phyloP scores from a whole-genome alignment of 2,888 invertebrate species.

The Lasioglossum villosulum region DNA sequence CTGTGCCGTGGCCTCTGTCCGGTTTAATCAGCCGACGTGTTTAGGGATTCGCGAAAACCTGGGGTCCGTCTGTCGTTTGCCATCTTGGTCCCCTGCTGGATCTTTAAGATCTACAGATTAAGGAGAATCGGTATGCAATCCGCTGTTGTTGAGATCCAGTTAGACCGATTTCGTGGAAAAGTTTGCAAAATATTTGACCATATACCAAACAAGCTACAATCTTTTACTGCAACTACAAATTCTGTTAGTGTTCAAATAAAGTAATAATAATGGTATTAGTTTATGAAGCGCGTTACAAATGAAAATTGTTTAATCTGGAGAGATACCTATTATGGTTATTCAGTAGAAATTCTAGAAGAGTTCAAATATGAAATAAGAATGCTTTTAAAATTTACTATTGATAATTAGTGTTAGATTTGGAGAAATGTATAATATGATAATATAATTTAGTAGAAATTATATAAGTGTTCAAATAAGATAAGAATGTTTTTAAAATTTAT shows the following conservation, averaged over 20 bases:
- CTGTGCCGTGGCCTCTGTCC: slow-evolving; percentile 36
- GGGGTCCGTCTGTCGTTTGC: background rate
- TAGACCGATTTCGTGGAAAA: background rate
- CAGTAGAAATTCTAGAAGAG: too few species aligned
- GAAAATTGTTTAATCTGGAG: background rate
- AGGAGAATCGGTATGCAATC: background rate
- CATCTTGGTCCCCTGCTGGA: background rate
- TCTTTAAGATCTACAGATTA: background rate
- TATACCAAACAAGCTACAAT: background rate
- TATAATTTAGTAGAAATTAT: too few species aligned
- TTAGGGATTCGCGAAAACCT: slow-evolving; percentile 33
- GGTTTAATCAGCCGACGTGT: slow-evolving; percentile 23
- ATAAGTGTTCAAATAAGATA: too few species aligned
- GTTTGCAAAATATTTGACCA: background rate
- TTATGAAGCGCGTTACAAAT: too few species aligned
- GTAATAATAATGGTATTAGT: background rate
- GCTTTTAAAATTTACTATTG: too few species aligned
- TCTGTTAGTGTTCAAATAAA: background rate
- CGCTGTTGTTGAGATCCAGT: background rate
- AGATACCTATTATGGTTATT: too few species aligned
- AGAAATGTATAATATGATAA: too few species aligned
- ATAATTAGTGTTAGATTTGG: too few species aligned
- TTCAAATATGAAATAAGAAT: too few species aligned
- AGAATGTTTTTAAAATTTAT: too few species aligned
- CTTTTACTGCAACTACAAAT: background rate